These are phyloP conservation scores for Centropristis striata DNA, from an alignment of 2,113 vertebrate species.

Conservation along the genomic window DNA sequence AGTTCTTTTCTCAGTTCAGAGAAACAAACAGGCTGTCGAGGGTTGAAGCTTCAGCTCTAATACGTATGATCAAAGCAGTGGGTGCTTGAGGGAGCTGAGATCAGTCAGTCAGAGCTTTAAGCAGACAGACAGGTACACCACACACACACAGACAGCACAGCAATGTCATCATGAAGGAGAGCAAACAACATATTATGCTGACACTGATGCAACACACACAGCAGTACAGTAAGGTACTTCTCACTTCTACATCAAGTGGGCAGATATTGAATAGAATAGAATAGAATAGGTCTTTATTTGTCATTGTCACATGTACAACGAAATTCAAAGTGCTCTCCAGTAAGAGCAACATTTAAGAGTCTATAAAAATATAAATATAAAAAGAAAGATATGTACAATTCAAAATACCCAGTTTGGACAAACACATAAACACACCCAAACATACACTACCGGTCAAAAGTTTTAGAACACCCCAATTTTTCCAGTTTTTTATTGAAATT, in stretches of 20 bases:
- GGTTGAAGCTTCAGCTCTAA: conserved; percentile 32
- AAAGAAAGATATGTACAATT: too few species aligned
- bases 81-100: conserved; percentile 27
- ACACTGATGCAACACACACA: not conserved
- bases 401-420: too few species aligned
- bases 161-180: conserved; percentile 20
- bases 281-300: too few species aligned
- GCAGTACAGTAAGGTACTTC: too few species aligned
- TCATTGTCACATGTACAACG: too few species aligned
- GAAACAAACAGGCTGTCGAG: conserved; percentile 44
- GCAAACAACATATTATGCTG: not conserved
- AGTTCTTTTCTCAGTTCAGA: conserved; percentile 38
- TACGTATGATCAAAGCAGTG: conserved; percentile 52
- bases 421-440: too few species aligned
- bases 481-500: too few species aligned
- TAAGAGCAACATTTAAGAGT: too few species aligned
- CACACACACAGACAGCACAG: conserved; percentile 14
- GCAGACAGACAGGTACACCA: conserved; percentile 36
- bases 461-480: too few species aligned
- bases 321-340: too few species aligned
- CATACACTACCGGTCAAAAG: too few species aligned
- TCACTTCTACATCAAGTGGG: not conserved
- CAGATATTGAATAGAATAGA: not conserved
- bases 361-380: too few species aligned
- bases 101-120: conserved; percentile 20